Conservation (phyloP, 2,113 vertebrate species). For the Odontesthes bonariensis region DNA sequence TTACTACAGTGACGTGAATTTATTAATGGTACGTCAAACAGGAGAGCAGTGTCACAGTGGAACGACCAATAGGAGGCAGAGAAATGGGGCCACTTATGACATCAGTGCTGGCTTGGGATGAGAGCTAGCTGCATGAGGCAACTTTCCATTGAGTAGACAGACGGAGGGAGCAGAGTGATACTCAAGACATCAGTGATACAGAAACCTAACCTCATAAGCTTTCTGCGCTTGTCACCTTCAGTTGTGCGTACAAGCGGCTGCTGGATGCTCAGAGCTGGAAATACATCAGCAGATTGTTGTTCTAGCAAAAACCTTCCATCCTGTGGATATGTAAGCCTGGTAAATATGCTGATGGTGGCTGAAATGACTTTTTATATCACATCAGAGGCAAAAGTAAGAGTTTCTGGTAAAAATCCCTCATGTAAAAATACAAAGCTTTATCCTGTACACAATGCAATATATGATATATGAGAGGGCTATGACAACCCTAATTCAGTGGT, state of each 20-base stretch:
- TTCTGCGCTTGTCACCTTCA: constrained; percentile 20
- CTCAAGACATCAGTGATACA: constrained; percentile 43
- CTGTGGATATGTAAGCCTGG: not conserved
- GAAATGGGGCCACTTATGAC: constrained; percentile 79
- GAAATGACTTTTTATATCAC: not conserved
- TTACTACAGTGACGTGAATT: constrained; percentile 70
- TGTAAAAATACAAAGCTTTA: not conserved
- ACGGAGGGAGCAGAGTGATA: constrained; percentile 62
- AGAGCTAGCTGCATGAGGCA: constrained; percentile 72
- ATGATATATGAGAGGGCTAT: too few species aligned
- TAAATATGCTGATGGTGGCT: not conserved
- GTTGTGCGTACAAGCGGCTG: not conserved
- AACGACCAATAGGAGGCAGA: constrained; percentile 65
- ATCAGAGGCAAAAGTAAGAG: too few species aligned
- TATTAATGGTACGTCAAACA: constrained; percentile 71
- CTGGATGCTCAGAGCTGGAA: not conserved
- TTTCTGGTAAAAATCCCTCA: not conserved
- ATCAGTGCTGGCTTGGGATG: constrained; percentile 72
- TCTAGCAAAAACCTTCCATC: not conserved
- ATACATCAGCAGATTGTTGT: constrained; percentile 5
- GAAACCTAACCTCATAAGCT: constrained; percentile 22
- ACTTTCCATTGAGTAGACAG: constrained; percentile 73
- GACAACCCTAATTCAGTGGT: too few species aligned
- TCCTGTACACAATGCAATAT: not conserved
- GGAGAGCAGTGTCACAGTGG: constrained; percentile 58